Percentiles rank a stretch among this genome's conserved stretches.
phyloP scores from a whole-genome alignment of 2,797 vertebrate genomes.

The Danio tinwini region DNA sequence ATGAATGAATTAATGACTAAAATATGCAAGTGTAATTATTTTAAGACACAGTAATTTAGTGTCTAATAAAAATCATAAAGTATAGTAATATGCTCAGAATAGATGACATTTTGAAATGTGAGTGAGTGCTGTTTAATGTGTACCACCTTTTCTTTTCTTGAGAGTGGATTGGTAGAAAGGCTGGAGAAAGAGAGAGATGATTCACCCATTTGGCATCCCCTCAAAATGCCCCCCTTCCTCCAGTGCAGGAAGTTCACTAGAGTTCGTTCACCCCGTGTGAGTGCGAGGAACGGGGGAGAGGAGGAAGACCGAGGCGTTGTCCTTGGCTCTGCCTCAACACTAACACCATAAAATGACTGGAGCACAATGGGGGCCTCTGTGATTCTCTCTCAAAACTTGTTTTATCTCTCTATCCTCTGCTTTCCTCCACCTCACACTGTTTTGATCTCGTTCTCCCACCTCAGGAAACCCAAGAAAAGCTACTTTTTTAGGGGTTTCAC shows the following conservation, averaged over 20 bases:
- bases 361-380: constrained; percentile 21
- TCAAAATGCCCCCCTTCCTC: constrained; percentile 35
- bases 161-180: constrained; percentile 16
- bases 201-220: constrained; percentile 41
- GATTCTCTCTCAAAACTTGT: neutral
- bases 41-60: no score
- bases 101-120: no score
- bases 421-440: constrained; percentile 3
- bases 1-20: no score
- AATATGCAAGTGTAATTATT: no score
- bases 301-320: constrained; percentile 43
- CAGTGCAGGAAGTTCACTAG: constrained; percentile 44
- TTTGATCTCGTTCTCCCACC: neutral
- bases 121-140: no score
- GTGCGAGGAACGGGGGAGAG: neutral
- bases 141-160: neutral
- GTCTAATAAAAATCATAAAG: no score
- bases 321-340: constrained; percentile 52
- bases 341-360: constrained; percentile 33
- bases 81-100: no score
- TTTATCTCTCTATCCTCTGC: neutral
- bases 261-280: constrained; percentile 57
- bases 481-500: neutral
- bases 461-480: neutral
- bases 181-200: constrained; percentile 22